Conservation (phyloP, 1,140 invertebrate species). For the Ceratina australensis region DNA sequence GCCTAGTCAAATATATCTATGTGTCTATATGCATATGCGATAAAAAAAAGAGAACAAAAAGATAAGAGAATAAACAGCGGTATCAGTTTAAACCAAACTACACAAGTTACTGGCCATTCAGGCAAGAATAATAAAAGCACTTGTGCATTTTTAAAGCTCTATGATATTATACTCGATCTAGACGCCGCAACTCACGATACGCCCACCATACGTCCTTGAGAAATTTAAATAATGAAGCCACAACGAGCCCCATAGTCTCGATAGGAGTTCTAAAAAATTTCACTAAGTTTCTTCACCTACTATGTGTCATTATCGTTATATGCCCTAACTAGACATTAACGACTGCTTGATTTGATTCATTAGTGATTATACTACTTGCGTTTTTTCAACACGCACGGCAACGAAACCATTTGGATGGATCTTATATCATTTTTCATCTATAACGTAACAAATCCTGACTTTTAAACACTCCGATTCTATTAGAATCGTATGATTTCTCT, state of each 20-base stretch:
- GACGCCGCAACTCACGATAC: conserved; percentile 50
- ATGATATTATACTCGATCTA: conserved; percentile 12
- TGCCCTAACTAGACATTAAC: conserved; percentile 64
- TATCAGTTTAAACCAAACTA: conserved; percentile 42
- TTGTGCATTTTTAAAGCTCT: conserved; percentile 55
- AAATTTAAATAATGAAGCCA: conserved; percentile 71
- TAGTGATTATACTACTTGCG: conserved; percentile 63
- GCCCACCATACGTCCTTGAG: conserved; percentile 52
- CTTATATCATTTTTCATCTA: conserved; percentile 43
- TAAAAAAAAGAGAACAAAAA: conserved; percentile 11
- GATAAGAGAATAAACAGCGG: conserved; percentile 24
- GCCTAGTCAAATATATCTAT: conserved; percentile 29
- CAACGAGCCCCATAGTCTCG: conserved; percentile 72
- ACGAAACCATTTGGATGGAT: conserved; percentile 60
- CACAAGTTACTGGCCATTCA: conserved; percentile 55
- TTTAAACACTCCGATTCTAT: conserved; percentile 24
- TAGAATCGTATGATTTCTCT: conserved; percentile 21
- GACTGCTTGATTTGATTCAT: conserved; percentile 69
- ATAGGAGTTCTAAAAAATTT: conserved; percentile 76
- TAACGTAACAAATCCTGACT: conserved; percentile 55
- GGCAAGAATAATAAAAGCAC: conserved; percentile 47
- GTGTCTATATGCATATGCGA: conserved; percentile 3
- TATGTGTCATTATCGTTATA: conserved; percentile 64
- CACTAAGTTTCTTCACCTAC: conserved; percentile 72
- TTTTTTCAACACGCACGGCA: conserved; percentile 60